These are phyloP conservation scores for Polia nebulosa DNA, from an alignment of 2,888 invertebrate species.

Conservation along the genomic window DNA sequence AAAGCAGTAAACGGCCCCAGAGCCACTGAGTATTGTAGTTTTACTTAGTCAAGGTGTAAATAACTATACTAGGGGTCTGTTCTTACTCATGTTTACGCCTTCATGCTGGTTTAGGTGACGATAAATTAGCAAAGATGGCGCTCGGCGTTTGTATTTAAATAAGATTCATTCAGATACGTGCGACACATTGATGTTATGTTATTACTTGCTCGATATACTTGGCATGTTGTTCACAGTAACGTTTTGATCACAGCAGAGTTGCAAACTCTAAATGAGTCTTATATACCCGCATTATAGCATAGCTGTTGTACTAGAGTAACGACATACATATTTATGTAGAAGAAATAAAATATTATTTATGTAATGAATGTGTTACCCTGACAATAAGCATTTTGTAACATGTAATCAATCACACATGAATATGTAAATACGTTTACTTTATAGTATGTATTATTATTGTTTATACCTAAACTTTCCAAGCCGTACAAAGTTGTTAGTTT, in stretches of 20 bases:
- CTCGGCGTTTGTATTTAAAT: conserved; percentile 62
- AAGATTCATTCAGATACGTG: conserved; percentile 47
- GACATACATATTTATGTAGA: conserved; percentile 64
- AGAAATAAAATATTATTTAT: conserved; percentile 55
- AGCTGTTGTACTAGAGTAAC: conserved; percentile 66
- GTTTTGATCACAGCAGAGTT: conserved; percentile 14
- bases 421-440: conserved; percentile 75
- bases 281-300: conserved; percentile 48
- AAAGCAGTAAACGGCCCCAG: conserved; percentile 81
- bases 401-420: conserved; percentile 73
- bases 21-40: conserved; percentile 75
- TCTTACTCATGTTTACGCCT: conserved; percentile 58
- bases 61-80: conserved; percentile 56
- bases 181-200: conserved; percentile 14
- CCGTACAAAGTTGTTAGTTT: conserved; percentile 76
- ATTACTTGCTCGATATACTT: neutral
- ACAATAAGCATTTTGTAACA: conserved; percentile 87
- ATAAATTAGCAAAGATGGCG: conserved; percentile 76
- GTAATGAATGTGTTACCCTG: conserved; percentile 76
- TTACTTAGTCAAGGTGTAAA: conserved; percentile 66
- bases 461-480: conserved; percentile 66
- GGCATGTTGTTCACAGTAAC: conserved; percentile 18
- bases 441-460: conserved; percentile 45
- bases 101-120: conserved; percentile 73
- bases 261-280: conserved; percentile 32